These are phyloP conservation scores for Pungitius pungitius DNA, from an alignment of 2,113 vertebrate genomes.

Conservation along the genomic window DNA sequence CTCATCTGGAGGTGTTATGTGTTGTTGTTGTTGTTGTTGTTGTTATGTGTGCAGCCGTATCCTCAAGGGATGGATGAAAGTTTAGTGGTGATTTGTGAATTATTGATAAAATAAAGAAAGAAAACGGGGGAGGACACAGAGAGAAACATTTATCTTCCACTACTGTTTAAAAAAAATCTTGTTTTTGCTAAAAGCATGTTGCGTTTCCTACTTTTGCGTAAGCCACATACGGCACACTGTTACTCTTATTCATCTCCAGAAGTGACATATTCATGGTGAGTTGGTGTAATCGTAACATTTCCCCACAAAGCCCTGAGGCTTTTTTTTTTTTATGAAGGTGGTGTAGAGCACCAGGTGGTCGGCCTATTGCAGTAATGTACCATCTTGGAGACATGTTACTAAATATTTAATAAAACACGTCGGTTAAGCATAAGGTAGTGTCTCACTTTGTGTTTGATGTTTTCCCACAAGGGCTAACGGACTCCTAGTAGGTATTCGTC, in stretches of 20 bases:
- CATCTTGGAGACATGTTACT: conserved; percentile 20
- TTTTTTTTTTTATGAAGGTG: conserved; percentile 44
- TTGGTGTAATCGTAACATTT: conserved; percentile 49
- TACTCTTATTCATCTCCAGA: conserved; percentile 27
- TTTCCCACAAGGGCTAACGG: not conserved
- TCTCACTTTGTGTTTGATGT: not conserved
- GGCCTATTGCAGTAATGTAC: conserved; percentile 26
- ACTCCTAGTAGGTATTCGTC: not conserved
- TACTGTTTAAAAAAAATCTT: too few relatives aligned
- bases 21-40: too few relatives aligned
- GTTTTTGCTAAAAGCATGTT: conserved; percentile 23
- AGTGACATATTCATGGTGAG: conserved; percentile 41
- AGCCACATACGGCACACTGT: not conserved
- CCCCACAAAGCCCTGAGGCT: conserved; percentile 38
- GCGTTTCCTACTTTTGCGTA: conserved; percentile 20
- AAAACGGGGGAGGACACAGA: not conserved
- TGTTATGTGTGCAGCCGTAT: too few relatives aligned
- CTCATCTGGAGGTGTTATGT: conserved; percentile 26
- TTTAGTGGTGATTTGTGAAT: conserved; percentile 32
- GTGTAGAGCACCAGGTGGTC: conserved; percentile 10
- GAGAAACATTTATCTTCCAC: conserved; percentile 3
- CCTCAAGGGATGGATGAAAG: conserved; percentile 41
- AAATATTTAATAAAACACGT: not conserved
- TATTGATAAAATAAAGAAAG: conserved; percentile 22
- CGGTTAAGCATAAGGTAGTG: not conserved